phyloP scores from a whole-genome alignment of 2,888 invertebrate species.

The Teinopalpus imperialis region DNA sequence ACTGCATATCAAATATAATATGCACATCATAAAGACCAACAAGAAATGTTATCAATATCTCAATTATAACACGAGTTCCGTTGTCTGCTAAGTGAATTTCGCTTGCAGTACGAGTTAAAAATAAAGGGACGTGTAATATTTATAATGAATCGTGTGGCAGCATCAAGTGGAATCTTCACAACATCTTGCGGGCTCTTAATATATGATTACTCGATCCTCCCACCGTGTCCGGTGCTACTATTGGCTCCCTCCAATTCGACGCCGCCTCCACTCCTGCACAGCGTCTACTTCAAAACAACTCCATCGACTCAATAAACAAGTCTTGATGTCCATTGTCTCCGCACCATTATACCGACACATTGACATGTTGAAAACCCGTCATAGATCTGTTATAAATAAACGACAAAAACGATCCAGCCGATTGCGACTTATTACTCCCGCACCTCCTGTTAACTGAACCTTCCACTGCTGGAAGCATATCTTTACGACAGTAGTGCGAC shows the following conservation, averaged over 20 bases:
- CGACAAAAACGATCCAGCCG: conserved; percentile 42
- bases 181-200: conserved; percentile 53
- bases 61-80: conserved; percentile 40
- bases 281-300: conserved; percentile 74
- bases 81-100: conserved; percentile 41
- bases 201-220: conserved; percentile 75
- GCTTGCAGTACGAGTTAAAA: conserved; percentile 31
- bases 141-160: conserved; percentile 45
- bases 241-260: conserved; percentile 63
- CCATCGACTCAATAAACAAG: conserved; percentile 78
- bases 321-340: conserved; percentile 76
- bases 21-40: too few species aligned
- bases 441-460: conserved; percentile 36
- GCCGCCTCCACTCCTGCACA: conserved; percentile 77
- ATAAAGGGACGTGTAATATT: conserved; percentile 35
- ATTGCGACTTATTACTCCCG: conserved; percentile 47
- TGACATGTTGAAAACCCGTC: conserved; percentile 55
- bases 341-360: conserved; percentile 67
- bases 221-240: conserved; percentile 62
- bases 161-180: conserved; percentile 54
- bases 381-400: conserved; percentile 66
- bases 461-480: conserved; percentile 24
- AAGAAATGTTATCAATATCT: too few species aligned
- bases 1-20: too few species aligned
- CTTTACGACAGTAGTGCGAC: conserved; percentile 1